phyloP scores from a whole-genome alignment of 1,140 invertebrate genomes.

The Drosophila pallidifrons region DNA sequence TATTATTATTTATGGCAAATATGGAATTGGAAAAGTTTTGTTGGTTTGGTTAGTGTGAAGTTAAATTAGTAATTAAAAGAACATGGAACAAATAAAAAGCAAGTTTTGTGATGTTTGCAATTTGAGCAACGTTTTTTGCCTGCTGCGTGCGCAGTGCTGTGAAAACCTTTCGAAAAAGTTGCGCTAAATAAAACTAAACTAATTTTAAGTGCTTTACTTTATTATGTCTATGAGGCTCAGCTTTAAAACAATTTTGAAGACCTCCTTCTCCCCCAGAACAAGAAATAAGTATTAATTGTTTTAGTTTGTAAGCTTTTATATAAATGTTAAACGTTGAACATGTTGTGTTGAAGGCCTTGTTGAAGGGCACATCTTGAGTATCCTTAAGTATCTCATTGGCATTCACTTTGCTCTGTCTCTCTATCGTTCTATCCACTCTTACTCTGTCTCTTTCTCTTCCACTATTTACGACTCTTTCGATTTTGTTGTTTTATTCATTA shows the following conservation, averaged over 20 bases:
- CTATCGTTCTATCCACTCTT: slow-evolving; percentile 23
- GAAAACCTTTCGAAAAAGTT: slow-evolving; percentile 32
- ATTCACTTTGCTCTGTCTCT: slow-evolving; percentile 69
- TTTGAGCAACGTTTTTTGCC: slow-evolving; percentile 68
- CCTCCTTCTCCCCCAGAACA: background rate
- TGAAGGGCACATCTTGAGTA: slow-evolving; percentile 32
- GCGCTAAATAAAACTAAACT: slow-evolving; percentile 30
- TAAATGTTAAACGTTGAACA: slow-evolving; percentile 33
- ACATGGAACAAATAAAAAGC: slow-evolving; percentile 5
- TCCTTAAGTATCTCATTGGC: slow-evolving; percentile 74
- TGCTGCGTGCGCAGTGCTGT: slow-evolving; percentile 59
- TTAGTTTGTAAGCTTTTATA: slow-evolving; percentile 58
- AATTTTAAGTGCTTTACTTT: slow-evolving; percentile 59
- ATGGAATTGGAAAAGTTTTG: slow-evolving; percentile 40
- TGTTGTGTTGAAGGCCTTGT: slow-evolving; percentile 36
- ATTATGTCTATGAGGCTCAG: slow-evolving; percentile 35
- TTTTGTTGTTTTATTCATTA: slow-evolving; percentile 51
- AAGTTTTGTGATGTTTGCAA: slow-evolving; percentile 50
- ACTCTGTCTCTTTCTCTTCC: slow-evolving; percentile 42
- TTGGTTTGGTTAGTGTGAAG: slow-evolving; percentile 66
- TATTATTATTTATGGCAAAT: background rate
- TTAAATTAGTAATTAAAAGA: slow-evolving; percentile 33
- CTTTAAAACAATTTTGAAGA: slow-evolving; percentile 79
- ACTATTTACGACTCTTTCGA: slow-evolving; percentile 32
- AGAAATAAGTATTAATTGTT: slow-evolving; percentile 33